Percentiles rank a stretch among this genome's conserved stretches.
Conservation (phyloP, 1,140 invertebrate species). For the Araneus ventricosus region DNA sequence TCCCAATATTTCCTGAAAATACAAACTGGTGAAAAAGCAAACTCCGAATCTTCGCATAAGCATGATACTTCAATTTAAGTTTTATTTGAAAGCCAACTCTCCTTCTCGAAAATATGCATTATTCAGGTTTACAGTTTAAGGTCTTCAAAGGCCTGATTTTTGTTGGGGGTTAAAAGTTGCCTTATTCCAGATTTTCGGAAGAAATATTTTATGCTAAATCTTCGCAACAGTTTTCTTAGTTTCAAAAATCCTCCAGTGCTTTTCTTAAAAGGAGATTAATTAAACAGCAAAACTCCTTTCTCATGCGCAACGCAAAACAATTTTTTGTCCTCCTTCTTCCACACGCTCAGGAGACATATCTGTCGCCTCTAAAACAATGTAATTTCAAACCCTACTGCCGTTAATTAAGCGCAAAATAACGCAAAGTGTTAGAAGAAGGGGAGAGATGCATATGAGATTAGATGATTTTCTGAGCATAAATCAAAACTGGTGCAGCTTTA, state of each 20-base stretch:
- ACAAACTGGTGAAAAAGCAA: no score
- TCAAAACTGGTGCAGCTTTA: neutral
- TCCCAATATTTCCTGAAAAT: no score
- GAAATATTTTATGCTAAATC: neutral
- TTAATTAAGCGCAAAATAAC: neutral
- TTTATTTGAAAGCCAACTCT: neutral
- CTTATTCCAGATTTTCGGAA: neutral
- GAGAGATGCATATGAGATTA: neutral
- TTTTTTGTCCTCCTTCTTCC: neutral
- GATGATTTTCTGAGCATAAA: neutral
- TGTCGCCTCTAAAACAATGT: neutral
- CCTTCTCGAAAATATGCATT: neutral
- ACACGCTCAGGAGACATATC: neutral
- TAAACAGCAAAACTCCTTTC: neutral
- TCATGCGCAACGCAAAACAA: no score
- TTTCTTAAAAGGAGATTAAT: neutral
- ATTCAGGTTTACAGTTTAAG: neutral
- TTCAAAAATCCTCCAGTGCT: neutral
- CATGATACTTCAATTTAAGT: neutral
- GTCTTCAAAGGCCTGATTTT: neutral
- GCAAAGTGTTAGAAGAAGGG: no score
- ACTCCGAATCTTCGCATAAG: neutral
- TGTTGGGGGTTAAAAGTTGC: neutral
- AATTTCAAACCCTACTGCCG: neutral
- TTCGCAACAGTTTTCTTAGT: neutral